A percentile compares a stretch with the other conserved stretches of the same genome.
Conservation (phyloP, 2,797 vertebrate species). For the Pseudochaenichthys georgianus region DNA sequence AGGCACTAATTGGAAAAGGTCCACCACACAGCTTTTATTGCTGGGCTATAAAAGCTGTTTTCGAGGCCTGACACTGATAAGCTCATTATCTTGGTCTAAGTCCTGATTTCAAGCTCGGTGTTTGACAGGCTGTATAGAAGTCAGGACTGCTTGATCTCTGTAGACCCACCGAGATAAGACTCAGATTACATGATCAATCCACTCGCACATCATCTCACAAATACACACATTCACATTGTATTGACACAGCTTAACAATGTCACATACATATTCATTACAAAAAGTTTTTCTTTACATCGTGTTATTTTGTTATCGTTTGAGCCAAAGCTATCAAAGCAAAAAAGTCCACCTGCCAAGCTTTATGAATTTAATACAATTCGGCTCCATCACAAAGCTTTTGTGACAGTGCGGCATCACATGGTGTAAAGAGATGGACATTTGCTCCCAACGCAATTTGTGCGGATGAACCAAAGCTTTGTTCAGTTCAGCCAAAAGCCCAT, state of each 20-base stretch:
- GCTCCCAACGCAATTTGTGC: slow-evolving; percentile 23
- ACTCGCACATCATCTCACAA: slow-evolving; percentile 11
- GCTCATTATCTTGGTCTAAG: slow-evolving; percentile 54
- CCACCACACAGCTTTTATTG: slow-evolving; percentile 1
- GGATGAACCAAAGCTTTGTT: slow-evolving; percentile 38
- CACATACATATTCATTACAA: neutral
- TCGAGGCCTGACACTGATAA: slow-evolving; percentile 33
- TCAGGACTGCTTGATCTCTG: slow-evolving; percentile 61
- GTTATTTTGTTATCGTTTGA: neutral
- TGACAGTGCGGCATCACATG: slow-evolving; percentile 6
- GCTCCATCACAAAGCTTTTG: slow-evolving; percentile 23
- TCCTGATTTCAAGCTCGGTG: slow-evolving; percentile 37
- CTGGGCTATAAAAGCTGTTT: neutral
- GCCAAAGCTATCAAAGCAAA: neutral
- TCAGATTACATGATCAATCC: slow-evolving; percentile 75
- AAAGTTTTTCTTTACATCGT: neutral
- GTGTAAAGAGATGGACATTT: slow-evolving; percentile 10
- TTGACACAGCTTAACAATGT: slow-evolving; percentile 10
- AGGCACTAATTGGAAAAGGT: slow-evolving; percentile 6
- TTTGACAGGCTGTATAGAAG: slow-evolving; percentile 57
- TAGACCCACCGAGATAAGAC: slow-evolving; percentile 70
- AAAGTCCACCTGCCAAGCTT: neutral
- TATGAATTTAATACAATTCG: neutral
- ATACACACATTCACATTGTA: slow-evolving; percentile 17
- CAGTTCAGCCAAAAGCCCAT: slow-evolving; percentile 24